These are phyloP conservation scores for Siniperca undulata DNA, from an alignment of 2,797 vertebrate species.

Conservation along the genomic window DNA sequence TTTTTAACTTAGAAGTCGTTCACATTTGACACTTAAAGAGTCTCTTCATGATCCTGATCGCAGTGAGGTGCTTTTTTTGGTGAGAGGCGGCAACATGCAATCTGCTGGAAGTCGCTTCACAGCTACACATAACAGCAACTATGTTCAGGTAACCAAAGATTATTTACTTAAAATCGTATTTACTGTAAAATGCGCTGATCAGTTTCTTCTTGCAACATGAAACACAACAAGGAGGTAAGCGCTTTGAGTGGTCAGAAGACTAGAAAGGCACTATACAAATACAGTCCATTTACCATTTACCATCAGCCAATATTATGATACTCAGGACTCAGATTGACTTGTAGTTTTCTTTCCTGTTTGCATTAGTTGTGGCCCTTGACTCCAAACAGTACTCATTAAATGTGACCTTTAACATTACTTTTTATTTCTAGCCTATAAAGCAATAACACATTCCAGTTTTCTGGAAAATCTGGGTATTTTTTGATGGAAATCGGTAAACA, in stretches of 20 bases:
- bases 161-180: not conserved
- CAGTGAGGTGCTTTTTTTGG: slow-evolving; percentile 31
- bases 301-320: not conserved
- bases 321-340: not conserved
- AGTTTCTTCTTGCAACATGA: not conserved
- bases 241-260: no score
- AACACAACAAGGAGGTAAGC: not conserved
- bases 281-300: no score
- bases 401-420: not conserved
- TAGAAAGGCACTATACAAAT: no score
- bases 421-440: not conserved
- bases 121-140: not conserved
- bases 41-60: not conserved
- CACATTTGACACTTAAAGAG: slow-evolving; percentile 24
- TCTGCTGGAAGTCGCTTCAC: slow-evolving; percentile 24
- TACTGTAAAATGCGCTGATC: not conserved
- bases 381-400: not conserved
- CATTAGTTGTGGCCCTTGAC: not conserved
- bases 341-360: not conserved
- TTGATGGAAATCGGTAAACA: not conserved
- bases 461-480: not conserved
- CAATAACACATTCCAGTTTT: not conserved
- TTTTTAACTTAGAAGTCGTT: not conserved
- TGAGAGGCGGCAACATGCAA: slow-evolving; percentile 28
- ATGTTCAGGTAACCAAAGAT: not conserved